Conservation (phyloP, 2,888 invertebrate genomes). For the Epirrhoe alternata region DNA sequence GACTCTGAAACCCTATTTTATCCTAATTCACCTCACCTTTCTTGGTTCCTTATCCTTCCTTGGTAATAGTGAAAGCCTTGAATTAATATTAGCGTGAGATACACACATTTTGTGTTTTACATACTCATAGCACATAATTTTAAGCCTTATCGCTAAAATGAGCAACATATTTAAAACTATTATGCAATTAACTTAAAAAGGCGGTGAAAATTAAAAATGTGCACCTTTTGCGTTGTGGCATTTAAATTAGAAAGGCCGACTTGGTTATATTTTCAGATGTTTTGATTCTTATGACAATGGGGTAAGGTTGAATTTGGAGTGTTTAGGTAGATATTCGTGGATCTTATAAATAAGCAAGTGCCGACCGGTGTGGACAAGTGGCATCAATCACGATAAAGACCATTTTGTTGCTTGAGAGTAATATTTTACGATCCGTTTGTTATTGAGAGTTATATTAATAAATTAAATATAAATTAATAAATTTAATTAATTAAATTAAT, state of each 20-base stretch:
- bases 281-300: not conserved
- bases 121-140: not conserved
- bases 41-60: no score
- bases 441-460: no score
- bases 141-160: slow-evolving; percentile 1
- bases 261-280: not conserved
- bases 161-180: slow-evolving; percentile 2
- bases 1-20: no score
- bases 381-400: slow-evolving; percentile 58
- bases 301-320: slow-evolving; percentile 13
- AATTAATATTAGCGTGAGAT: not conserved
- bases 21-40: no score
- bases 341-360: slow-evolving; percentile 54
- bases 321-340: slow-evolving; percentile 2
- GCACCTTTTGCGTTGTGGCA: slow-evolving; percentile 45
- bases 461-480: no score
- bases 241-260: slow-evolving; percentile 43
- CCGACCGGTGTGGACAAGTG: slow-evolving; percentile 50
- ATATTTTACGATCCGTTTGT: not conserved
- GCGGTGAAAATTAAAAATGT: slow-evolving; percentile 43
- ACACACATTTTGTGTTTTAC: not conserved
- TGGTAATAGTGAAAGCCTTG: no score
- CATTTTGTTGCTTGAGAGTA: slow-evolving; percentile 40
- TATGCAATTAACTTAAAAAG: slow-evolving; percentile 47
- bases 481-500: no score